Evolutionary conservation across 2,888 invertebrate genomes (phyloP), one percentile per base, ranked within the genome.

Genomic region (Latheticus oryzae): DNA sequence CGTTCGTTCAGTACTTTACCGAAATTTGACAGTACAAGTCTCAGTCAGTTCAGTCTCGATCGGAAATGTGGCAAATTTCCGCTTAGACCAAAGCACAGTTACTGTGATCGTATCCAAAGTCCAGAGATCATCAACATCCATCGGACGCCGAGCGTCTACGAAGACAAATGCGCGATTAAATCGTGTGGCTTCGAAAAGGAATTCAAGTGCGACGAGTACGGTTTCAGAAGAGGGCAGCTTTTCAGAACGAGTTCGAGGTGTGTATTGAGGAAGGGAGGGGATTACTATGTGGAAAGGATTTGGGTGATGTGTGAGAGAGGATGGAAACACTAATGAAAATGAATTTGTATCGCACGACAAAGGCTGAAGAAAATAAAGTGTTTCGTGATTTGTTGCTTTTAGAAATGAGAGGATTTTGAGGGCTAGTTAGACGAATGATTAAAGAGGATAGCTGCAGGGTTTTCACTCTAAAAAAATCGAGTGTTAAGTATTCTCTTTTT

Each of bases 1-100:
- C 67, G 71, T 13, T 74, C 73, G 48, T 74, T 73, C 61, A 67
- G 69, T 15, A 72, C 75, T 12, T 58, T 76, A 21, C 74, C 77
- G 16, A 75, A 75, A 62, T 64, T 76, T 50, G 76, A 73, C 43
- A 65, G 61, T 59, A 66, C 69, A 8, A 73, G 73, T 63, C 67
- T 70, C 55, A 75, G 70, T 61, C 80, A 82, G 62, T 81, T 78
- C 65, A 81, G 81, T 63, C 68, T 83, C 68, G 83, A 83, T 71
- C 74, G 79, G 45, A 73, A 74, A 64, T 56, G 62, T 3, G 66
- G 62, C 13, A 69, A 65, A 48, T 57, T 56, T 42, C 35, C 50
- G 21, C 43, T 35, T 8, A 61, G 58, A 5, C 48, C 12, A 5
- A 67, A 69, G 59, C 21, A 19, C 21, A 45, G 47, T 21, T 37